Percentiles rank a stretch among this genome's conserved stretches.
These are phyloP conservation scores for Cavia aperea DNA, from an alignment of 2,113 vertebrate species.

Conservation along the genomic window DNA sequence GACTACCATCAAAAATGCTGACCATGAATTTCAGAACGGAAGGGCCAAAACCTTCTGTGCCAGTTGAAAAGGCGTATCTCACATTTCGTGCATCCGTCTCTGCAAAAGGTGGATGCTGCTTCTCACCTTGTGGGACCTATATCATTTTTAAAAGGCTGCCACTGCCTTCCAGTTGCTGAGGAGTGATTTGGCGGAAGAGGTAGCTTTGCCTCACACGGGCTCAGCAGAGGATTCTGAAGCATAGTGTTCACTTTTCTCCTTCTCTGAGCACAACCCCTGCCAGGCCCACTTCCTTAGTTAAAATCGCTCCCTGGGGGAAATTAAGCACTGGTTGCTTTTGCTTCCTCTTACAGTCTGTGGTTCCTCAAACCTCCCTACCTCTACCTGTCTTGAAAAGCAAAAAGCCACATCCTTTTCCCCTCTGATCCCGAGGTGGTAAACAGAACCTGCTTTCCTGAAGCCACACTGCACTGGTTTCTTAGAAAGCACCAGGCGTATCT, in stretches of 20 bases:
- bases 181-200: background rate
- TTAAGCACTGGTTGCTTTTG: background rate
- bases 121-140: background rate
- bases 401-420: background rate
- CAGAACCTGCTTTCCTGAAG: accelerated
- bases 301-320: constrained; percentile 15
- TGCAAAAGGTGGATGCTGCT: background rate
- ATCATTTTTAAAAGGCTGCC: constrained; percentile 30
- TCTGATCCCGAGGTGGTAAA: background rate
- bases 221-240: background rate
- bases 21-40: constrained; percentile 33
- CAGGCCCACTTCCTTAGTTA: background rate
- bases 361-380: background rate
- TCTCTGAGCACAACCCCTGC: background rate
- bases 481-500: background rate
- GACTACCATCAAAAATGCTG: constrained; percentile 39
- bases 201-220: background rate
- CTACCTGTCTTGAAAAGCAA: constrained; percentile 29
- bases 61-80: constrained; percentile 31
- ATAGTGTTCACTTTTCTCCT: background rate
- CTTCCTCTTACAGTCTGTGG: background rate
- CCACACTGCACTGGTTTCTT: background rate
- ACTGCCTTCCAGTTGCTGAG: background rate
- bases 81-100: background rate
- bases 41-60: background rate